These are phyloP conservation scores for Melinaea marsaeus DNA, from an alignment of 2,888 invertebrate genomes.

Conservation along the genomic window DNA sequence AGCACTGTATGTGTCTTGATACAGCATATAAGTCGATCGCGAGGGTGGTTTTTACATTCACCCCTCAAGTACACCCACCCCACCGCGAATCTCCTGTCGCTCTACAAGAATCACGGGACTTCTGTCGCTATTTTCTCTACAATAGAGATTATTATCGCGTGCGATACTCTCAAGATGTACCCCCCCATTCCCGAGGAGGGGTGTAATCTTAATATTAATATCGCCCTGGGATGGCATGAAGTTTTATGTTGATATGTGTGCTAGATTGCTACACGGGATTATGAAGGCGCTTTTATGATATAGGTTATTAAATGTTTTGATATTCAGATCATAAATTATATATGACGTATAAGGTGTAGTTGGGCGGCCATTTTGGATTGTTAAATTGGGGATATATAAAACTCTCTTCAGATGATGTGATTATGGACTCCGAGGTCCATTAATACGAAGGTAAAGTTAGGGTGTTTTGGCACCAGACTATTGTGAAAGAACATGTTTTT, in stretches of 20 bases:
- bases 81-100: constrained; percentile 37
- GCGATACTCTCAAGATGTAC: constrained; percentile 21
- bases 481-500: too few relatives aligned
- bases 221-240: constrained; percentile 68
- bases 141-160: constrained; percentile 25
- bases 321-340: background rate
- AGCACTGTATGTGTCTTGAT: constrained; percentile 61
- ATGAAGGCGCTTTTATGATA: constrained; percentile 45
- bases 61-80: constrained; percentile 69
- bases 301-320: constrained; percentile 33
- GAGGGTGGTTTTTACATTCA: constrained; percentile 75
- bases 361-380: too few relatives aligned
- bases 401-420: too few relatives aligned
- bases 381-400: too few relatives aligned
- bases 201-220: constrained; percentile 72
- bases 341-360: background rate
- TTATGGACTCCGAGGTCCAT: too few relatives aligned
- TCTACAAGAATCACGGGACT: constrained; percentile 27
- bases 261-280: constrained; percentile 46
- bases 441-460: too few relatives aligned
- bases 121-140: constrained; percentile 29
- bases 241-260: constrained; percentile 63
- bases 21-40: constrained; percentile 77
- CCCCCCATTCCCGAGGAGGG: constrained; percentile 40
- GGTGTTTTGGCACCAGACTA: too few relatives aligned